A percentile compares a stretch with the other conserved stretches of the same genome.
phyloP scores from a whole-genome alignment of 2,888 invertebrate species.

The Caenorhabditis imperialis region DNA sequence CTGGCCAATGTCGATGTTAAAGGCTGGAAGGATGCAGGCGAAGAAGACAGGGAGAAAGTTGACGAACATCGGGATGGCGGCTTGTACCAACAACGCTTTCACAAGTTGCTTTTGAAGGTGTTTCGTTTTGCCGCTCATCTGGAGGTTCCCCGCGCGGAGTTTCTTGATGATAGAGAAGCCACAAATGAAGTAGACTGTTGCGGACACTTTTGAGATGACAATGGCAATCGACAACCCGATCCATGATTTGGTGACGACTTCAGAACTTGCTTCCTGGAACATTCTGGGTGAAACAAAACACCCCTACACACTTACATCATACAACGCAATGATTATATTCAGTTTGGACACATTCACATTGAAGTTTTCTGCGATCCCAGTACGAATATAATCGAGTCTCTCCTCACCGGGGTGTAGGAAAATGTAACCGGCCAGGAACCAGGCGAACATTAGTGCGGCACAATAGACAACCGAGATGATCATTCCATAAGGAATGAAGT shows the following conservation, averaged over 20 bases:
- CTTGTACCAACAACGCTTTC: constrained; percentile 3
- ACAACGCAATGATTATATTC: background rate
- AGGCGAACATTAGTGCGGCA: too few relatives aligned
- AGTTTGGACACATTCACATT: background rate
- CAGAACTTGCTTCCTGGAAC: background rate
- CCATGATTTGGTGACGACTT: background rate
- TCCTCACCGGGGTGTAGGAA: background rate
- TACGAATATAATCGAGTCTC: background rate
- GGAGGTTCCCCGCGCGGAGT: background rate
- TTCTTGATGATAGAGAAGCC: background rate
- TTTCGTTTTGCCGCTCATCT: background rate
- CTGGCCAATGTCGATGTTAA: too few relatives aligned
- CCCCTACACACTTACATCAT: too few relatives aligned
- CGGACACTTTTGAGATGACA: background rate
- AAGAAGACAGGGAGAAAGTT: too few relatives aligned
- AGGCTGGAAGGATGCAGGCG: too few relatives aligned
- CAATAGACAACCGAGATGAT: too few relatives aligned
- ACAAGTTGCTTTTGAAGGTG: constrained; percentile 11
- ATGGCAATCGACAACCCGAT: background rate
- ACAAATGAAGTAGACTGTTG: background rate
- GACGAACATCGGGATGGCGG: constrained; percentile 14
- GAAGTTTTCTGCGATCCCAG: background rate
- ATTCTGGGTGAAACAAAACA: too few relatives aligned
- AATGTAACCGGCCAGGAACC: too few relatives aligned
- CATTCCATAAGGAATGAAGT: background rate